phyloP scores from a whole-genome alignment of 2,888 invertebrate species.

The Chouioia cunea region DNA sequence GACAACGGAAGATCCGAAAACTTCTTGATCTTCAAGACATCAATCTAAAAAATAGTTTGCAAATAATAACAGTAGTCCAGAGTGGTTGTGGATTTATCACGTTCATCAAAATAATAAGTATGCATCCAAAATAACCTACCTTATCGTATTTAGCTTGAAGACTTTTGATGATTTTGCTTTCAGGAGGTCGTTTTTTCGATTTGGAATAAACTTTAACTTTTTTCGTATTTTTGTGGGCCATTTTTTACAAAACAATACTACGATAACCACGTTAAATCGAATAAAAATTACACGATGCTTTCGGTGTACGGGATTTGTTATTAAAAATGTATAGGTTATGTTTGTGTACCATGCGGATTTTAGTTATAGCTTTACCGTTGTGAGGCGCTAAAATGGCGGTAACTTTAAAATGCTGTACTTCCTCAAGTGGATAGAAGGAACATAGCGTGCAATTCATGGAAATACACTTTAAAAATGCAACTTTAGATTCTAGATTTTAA shows the following conservation, averaged over 20 bases:
- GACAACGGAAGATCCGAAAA: conserved; percentile 85
- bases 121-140: conserved; percentile 51
- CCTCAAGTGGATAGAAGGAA: too few species aligned
- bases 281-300: too few species aligned
- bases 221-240: conserved; percentile 47
- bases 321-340: conserved; percentile 16
- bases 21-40: conserved; percentile 71
- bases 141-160: conserved; percentile 57
- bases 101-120: conserved; percentile 2
- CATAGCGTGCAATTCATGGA: neutral
- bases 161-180: conserved; percentile 57
- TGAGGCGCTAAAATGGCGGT: too few species aligned
- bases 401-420: too few species aligned
- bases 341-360: conserved; percentile 11
- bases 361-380: too few species aligned
- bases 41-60: conserved; percentile 67
- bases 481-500: neutral
- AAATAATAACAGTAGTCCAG: neutral
- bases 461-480: neutral
- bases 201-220: conserved; percentile 58
- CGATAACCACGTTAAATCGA: too few species aligned
- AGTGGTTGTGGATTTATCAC: neutral
- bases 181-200: conserved; percentile 54
- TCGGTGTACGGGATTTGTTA: neutral
- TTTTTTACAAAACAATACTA: neutral